phyloP scores from a whole-genome alignment of 2,113 vertebrate genomes.

The Pipra filicauda region DNA sequence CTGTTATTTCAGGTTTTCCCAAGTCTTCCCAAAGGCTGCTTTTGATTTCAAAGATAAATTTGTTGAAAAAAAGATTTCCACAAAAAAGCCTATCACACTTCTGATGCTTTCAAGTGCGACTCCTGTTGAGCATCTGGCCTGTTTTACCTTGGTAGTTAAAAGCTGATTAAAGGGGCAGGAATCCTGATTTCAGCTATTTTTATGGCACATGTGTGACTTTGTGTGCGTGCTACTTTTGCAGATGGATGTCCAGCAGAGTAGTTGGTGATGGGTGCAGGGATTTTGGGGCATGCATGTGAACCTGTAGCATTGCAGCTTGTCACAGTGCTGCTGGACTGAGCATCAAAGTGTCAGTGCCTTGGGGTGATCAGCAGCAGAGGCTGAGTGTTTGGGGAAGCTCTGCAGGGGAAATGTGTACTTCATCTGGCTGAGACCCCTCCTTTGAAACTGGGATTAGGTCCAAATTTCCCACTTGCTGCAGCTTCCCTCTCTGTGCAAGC shows the following conservation, averaged over 20 bases:
- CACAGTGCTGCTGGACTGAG: accelerated
- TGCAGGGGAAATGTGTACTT: neutral
- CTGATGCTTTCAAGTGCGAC: accelerated
- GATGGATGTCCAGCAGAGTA: neutral
- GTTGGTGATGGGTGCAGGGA: neutral
- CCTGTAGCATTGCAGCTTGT: neutral
- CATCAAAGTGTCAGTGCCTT: accelerated
- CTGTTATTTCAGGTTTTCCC: neutral
- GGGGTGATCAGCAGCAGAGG: neutral
- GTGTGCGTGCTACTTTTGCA: accelerated
- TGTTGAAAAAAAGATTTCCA: neutral
- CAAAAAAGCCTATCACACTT: neutral
- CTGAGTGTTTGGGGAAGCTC: neutral
- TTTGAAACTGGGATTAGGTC: neutral
- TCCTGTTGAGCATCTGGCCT: neutral
- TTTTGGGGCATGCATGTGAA: accelerated
- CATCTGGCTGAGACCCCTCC: neutral
- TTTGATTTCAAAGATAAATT: neutral
- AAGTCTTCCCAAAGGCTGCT: neutral
- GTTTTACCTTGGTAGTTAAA: neutral
- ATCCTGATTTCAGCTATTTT: neutral
- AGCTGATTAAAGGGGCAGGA: neutral
- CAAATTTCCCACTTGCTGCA: neutral
- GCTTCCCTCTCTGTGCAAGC: neutral
- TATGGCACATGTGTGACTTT: neutral